Conservation (phyloP, 2,888 invertebrate species). For the Agonopterix heracliana region DNA sequence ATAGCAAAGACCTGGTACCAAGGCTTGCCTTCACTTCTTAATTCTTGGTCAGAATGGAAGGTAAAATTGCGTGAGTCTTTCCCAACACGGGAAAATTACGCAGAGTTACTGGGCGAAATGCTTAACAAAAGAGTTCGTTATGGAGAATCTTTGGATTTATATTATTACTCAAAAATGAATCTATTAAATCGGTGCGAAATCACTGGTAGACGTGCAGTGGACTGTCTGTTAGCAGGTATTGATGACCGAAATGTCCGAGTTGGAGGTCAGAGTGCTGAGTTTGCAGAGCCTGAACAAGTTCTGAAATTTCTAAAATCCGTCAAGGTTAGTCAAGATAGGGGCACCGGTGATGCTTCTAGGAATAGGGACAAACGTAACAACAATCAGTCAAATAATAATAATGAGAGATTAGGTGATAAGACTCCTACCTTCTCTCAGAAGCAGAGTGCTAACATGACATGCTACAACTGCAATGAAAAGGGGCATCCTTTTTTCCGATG, state of each 20-base stretch:
- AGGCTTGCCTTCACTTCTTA: slow-evolving; percentile 12
- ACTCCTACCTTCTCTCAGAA: not conserved
- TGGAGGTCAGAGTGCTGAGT: slow-evolving; percentile 17
- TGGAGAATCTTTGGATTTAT: slow-evolving; percentile 12
- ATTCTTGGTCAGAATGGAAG: slow-evolving; percentile 21
- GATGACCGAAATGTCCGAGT: slow-evolving; percentile 15
- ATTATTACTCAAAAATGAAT: slow-evolving; percentile 14
- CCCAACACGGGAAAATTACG: slow-evolving; percentile 16
- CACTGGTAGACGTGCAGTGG: slow-evolving; percentile 14
- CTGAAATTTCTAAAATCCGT: slow-evolving; percentile 14
- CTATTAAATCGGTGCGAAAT: slow-evolving; percentile 16
- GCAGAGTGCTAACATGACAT: not conserved
- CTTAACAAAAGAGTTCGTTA: slow-evolving; percentile 6
- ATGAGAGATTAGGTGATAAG: not conserved
- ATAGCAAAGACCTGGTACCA: slow-evolving; percentile 17
- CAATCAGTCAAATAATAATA: not conserved
- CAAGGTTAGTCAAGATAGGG: slow-evolving; percentile 1
- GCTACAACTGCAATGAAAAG: not conserved
- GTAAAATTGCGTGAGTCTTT: slow-evolving; percentile 15
- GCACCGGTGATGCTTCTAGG: not conserved
- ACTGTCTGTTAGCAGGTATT: slow-evolving; percentile 15
- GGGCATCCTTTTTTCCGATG: slow-evolving; percentile 1
- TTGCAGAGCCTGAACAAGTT: slow-evolving; percentile 13
- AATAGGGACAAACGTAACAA: not conserved
- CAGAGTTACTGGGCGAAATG: slow-evolving; percentile 16